A percentile compares a stretch with the other conserved stretches of the same genome.
Evolutionary conservation across 2,113 vertebrate species (phyloP).

Genomic region (Clarias macrocephalus): DNA sequence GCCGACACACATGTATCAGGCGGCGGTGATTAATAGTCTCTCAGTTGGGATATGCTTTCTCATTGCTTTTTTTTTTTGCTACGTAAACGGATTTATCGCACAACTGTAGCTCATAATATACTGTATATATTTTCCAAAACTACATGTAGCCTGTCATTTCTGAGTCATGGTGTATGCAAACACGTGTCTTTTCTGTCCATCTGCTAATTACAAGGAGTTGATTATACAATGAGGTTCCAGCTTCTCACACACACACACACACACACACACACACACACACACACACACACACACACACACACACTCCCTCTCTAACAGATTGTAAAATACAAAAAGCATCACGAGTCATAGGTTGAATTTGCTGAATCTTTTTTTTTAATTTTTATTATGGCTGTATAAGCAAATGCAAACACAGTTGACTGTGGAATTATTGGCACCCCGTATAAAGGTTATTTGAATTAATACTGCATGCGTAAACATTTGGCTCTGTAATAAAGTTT

Average conservation of each 20-base stretch:
- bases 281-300: neutral
- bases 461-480: neutral
- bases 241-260: neutral
- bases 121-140: neutral
- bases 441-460: neutral
- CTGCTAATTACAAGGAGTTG: slow-evolving; percentile 7
- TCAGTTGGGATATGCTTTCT: neutral
- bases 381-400: too few species aligned
- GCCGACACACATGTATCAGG: neutral
- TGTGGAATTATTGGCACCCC: neutral
- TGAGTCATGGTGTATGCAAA: neutral
- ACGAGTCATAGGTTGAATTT: neutral
- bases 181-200: neutral
- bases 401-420: neutral
- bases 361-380: neutral
- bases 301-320: neutral
- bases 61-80: neutral
- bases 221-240: neutral
- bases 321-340: neutral
- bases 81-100: neutral
- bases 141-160: neutral
- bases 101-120: neutral
- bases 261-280: neutral
- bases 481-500: too few species aligned
- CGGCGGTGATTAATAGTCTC: neutral